Percentiles rank a stretch among this genome's conserved stretches.
Conservation (phyloP, 2,888 invertebrate species). For the Salpingus planirostris region DNA sequence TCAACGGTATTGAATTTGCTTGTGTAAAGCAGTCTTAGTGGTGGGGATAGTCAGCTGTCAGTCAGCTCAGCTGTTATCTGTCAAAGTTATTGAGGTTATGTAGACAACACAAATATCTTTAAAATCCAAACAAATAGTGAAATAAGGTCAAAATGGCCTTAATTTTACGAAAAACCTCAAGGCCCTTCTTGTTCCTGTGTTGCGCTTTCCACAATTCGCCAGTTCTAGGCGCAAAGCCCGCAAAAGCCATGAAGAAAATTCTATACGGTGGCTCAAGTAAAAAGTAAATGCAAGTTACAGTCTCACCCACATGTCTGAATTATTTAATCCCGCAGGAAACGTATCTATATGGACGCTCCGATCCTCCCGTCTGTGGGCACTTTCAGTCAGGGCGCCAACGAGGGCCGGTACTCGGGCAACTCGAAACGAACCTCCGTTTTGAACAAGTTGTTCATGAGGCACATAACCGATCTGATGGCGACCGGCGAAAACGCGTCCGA, state of each 20-base stretch:
- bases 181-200: no score
- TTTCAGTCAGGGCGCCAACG: slow-evolving; percentile 39
- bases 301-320: no score
- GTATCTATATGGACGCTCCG: slow-evolving; percentile 27
- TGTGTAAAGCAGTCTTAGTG: no score
- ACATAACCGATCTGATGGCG: slow-evolving; percentile 70
- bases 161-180: no score
- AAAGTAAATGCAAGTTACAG: no score
- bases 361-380: slow-evolving; percentile 21
- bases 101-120: no score
- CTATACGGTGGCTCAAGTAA: slow-evolving; percentile 18
- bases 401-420: slow-evolving; percentile 47
- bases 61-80: no score
- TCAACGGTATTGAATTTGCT: no score
- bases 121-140: no score
- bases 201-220: slow-evolving; percentile 7
- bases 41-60: no score
- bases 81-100: no score
- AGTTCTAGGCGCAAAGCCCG: slow-evolving; percentile 9
- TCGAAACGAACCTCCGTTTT: slow-evolving; percentile 56
- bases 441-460: slow-evolving; percentile 73
- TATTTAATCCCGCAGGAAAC: slow-evolving; percentile 25
- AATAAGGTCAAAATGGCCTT: no score
- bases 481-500: slow-evolving; percentile 56
- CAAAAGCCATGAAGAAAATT: slow-evolving; percentile 22